phyloP scores from a whole-genome alignment of 2,113 vertebrate species.

The Morone saxatilis region DNA sequence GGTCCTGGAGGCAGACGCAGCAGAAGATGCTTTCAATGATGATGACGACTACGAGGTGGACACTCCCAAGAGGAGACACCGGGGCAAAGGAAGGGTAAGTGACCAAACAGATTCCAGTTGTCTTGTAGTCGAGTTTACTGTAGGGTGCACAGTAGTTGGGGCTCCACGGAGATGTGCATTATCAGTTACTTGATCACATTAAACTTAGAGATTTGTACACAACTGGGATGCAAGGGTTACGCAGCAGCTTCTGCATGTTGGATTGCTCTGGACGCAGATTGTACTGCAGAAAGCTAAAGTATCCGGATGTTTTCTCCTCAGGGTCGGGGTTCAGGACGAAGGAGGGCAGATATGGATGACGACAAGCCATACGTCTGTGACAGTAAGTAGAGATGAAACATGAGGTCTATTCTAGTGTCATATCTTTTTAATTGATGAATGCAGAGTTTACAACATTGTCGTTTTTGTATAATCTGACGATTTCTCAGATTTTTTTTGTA shows the following conservation, averaged over 20 bases:
- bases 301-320: slow-evolving; percentile 68
- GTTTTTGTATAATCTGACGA: background rate
- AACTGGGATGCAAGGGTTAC: background rate
- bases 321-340: slow-evolving; percentile 94
- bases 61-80: slow-evolving; percentile 95
- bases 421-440: background rate
- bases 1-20: slow-evolving; percentile 97
- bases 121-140: background rate
- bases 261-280: background rate
- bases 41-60: slow-evolving; percentile 97
- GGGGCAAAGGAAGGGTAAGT: slow-evolving; percentile 96
- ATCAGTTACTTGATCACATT: too few relatives aligned
- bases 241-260: background rate
- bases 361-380: slow-evolving; percentile 99
- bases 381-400: slow-evolving; percentile 88
- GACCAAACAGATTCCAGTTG: background rate
- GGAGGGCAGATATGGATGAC: slow-evolving; percentile 91
- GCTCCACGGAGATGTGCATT: too few relatives aligned
- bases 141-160: background rate
- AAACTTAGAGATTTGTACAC: too few relatives aligned
- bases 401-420: background rate
- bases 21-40: slow-evolving; percentile 94
- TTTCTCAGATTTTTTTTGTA: background rate
- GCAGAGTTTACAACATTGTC: background rate
- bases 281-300: background rate